Conservation (phyloP, 2,888 invertebrate species). For the Diplazon laetatorius region DNA sequence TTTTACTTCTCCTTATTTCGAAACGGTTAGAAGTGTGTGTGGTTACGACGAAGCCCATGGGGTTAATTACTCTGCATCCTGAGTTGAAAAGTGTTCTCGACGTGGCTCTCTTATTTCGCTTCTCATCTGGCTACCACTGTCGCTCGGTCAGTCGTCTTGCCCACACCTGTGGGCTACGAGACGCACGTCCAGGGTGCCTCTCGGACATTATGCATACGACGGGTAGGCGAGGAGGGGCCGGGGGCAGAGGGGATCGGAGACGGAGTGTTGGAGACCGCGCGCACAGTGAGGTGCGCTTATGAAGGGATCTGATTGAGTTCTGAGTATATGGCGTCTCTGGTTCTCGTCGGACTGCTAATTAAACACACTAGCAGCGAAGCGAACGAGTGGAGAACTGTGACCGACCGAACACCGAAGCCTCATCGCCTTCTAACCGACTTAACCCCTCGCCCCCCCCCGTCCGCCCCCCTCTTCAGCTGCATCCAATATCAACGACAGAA, state of each 20-base stretch:
- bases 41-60: constrained; percentile 49
- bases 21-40: constrained; percentile 10
- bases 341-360: constrained; percentile 81
- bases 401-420: constrained; percentile 62
- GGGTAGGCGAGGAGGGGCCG: no score
- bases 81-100: constrained; percentile 33
- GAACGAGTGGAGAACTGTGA: constrained; percentile 46
- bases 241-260: constrained; percentile 29
- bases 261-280: constrained; percentile 42
- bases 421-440: constrained; percentile 66
- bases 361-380: constrained; percentile 75
- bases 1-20: no score
- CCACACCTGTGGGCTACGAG: constrained; percentile 61
- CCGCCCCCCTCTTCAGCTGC: no score
- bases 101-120: constrained; percentile 44
- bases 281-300: constrained; percentile 73
- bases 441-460: no score
- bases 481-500: constrained; percentile 57
- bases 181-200: constrained; percentile 23
- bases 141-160: constrained; percentile 29
- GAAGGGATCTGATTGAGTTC: constrained; percentile 82
- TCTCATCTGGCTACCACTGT: constrained; percentile 19
- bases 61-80: constrained; percentile 57
- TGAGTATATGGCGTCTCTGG: constrained; percentile 81
- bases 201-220: constrained; percentile 80